A percentile compares a stretch with the other conserved stretches of the same genome.
Evolutionary conservation across 2,888 invertebrate genomes (phyloP).

Genomic region (Biston betularia): DNA sequence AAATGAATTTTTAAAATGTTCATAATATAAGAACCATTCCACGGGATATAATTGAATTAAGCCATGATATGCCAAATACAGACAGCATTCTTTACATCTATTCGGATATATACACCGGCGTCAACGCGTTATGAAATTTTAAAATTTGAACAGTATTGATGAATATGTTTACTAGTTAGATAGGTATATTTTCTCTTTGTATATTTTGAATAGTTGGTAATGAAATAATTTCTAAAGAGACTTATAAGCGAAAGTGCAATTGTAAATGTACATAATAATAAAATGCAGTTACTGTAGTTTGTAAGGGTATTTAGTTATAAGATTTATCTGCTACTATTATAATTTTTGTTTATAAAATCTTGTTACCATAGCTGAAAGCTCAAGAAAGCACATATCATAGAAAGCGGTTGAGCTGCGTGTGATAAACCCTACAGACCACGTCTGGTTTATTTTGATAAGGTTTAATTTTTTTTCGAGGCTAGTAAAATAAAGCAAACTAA

Average conservation of each 20-base stretch:
- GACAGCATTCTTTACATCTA: constrained; percentile 43
- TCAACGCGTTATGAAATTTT: constrained; percentile 45
- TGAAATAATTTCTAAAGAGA: constrained; percentile 52
- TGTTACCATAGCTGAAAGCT: constrained; percentile 79
- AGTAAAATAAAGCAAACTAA: constrained; percentile 47
- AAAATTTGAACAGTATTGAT: constrained; percentile 62
- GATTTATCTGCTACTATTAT: constrained; percentile 52
- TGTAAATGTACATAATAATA: constrained; percentile 72
- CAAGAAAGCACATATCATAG: constrained; percentile 80
- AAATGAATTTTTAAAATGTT: constrained; percentile 75
- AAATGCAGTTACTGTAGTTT: constrained; percentile 66
- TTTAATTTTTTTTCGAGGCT: constrained; percentile 56
- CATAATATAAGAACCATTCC: constrained; percentile 78
- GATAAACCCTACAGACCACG: constrained; percentile 55
- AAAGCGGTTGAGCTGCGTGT: constrained; percentile 56
- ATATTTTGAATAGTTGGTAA: constrained; percentile 58
- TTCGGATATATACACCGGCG: constrained; percentile 43
- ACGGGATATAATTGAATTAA: constrained; percentile 59
- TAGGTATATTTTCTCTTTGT: constrained; percentile 53
- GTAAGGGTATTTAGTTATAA: constrained; percentile 56
- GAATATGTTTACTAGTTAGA: constrained; percentile 46
- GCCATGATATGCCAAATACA: constrained; percentile 81
- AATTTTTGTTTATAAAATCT: constrained; percentile 57
- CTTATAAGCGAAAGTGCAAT: constrained; percentile 64
- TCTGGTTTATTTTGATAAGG: constrained; percentile 56